Evolutionary conservation across 1,140 invertebrate genomes (phyloP).

Genomic region (Pseudomyrmex dendroicus): DNA sequence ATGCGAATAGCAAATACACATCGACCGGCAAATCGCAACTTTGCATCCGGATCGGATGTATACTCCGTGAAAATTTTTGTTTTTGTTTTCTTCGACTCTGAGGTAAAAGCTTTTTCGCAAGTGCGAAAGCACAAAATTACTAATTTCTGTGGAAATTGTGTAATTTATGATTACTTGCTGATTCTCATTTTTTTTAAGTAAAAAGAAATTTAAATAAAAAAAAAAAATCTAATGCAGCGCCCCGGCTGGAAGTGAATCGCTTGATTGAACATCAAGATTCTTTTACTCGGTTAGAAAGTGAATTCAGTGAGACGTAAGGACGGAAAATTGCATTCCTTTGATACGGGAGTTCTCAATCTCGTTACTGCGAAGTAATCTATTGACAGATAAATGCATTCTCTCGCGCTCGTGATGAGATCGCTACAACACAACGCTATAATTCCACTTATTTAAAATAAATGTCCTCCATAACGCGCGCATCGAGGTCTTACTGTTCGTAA

Average conservation of each 20-base stretch:
- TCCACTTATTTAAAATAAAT: neutral
- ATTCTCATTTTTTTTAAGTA: neutral
- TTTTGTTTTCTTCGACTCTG: neutral
- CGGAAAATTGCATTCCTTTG: constrained; percentile 56
- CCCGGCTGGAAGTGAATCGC: constrained; percentile 33
- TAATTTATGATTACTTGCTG: constrained; percentile 16
- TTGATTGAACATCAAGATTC: constrained; percentile 55
- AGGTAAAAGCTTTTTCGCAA: constrained; percentile 1
- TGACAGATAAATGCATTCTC: constrained; percentile 49
- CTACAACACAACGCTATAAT: neutral
- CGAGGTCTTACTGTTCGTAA: too few relatives aligned
- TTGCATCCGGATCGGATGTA: neutral
- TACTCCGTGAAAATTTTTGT: too few relatives aligned
- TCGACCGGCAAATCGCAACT: neutral
- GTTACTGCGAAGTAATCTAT: constrained; percentile 43
- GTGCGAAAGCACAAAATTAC: neutral
- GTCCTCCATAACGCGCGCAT: neutral
- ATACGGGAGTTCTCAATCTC: constrained; percentile 56
- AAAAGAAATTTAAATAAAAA: constrained; percentile 38
- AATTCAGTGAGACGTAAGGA: constrained; percentile 50
- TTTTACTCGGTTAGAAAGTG: constrained; percentile 57
- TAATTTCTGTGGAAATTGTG: constrained; percentile 17
- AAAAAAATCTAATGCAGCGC: constrained; percentile 34
- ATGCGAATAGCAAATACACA: neutral
- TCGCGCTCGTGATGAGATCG: constrained; percentile 17